These are phyloP conservation scores for Heliopora coerulea DNA, from an alignment of 92 coral and sea anemone species.

Conservation along the genomic window DNA sequence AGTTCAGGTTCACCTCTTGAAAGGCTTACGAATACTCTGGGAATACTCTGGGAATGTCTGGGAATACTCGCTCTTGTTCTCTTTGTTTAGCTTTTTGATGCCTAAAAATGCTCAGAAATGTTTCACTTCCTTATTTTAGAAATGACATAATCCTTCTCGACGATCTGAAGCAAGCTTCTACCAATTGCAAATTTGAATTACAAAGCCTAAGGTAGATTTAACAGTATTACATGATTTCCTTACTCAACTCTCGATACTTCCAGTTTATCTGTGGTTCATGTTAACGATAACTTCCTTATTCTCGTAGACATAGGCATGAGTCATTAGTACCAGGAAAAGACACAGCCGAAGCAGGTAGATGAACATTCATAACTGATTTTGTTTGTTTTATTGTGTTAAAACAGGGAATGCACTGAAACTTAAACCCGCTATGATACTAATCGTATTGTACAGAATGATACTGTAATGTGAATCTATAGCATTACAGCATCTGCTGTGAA, in stretches of 20 bases:
- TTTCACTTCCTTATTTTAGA: constrained; percentile 29
- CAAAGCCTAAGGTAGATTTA: constrained; percentile 81
- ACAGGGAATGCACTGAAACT: no score
- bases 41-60: no score
- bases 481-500: neutral
- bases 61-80: no score
- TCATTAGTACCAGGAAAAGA: constrained; percentile 79
- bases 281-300: neutral
- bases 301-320: constrained; percentile 82
- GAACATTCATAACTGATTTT: no score
- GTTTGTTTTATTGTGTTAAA: no score
- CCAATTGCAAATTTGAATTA: constrained; percentile 96
- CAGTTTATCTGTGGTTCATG: neutral
- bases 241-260: constrained; percentile 2
- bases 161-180: constrained; percentile 94
- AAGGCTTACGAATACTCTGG: no score
- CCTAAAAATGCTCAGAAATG: no score
- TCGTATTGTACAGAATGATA: no score
- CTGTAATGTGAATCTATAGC: neutral
- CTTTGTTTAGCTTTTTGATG: no score
- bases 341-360: constrained; percentile 39
- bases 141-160: constrained; percentile 94
- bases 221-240: neutral
- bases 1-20: no score
- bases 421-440: no score